phyloP scores from a whole-genome alignment of 2,888 invertebrate species.

The Morpho achilles region DNA sequence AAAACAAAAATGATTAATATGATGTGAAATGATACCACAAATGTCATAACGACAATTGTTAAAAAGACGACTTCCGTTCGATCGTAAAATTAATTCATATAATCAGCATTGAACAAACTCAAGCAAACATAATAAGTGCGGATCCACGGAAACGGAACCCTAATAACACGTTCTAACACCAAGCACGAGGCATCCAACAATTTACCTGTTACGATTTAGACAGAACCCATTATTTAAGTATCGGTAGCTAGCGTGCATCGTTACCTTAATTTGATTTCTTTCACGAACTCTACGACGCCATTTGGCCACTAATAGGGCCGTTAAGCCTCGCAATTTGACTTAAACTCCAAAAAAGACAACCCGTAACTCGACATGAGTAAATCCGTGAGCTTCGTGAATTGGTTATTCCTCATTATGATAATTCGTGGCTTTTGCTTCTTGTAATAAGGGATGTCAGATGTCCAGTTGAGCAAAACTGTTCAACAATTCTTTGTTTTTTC shows the following conservation, averaged over 20 bases:
- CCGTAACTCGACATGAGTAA: conserved; percentile 57
- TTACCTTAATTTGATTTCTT: conserved; percentile 74
- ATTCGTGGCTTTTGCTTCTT: conserved; percentile 50
- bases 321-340: conserved; percentile 54
- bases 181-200: conserved; percentile 66
- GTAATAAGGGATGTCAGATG: conserved; percentile 40
- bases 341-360: conserved; percentile 49
- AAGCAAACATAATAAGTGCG: conserved; percentile 56
- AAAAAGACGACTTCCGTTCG: conserved; percentile 27
- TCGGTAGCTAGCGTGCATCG: conserved; percentile 71
- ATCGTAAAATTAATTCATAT: conserved; percentile 48
- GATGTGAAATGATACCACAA: neutral
- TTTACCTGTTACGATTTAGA: conserved; percentile 73
- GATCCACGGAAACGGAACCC: conserved; percentile 28
- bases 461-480: neutral
- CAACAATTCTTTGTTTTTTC: too few relatives aligned
- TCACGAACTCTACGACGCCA: conserved; percentile 61
- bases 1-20: neutral
- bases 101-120: conserved; percentile 61
- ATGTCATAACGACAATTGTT: conserved; percentile 7
- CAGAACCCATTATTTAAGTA: conserved; percentile 70
- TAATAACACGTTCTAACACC: conserved; percentile 59
- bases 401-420: conserved; percentile 71
- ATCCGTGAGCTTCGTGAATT: conserved; percentile 68
- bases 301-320: conserved; percentile 65